A percentile compares a stretch with the other conserved stretches of the same genome.
Evolutionary conservation across 1,140 invertebrate genomes (phyloP).

Genomic region (Diprion similis): DNA sequence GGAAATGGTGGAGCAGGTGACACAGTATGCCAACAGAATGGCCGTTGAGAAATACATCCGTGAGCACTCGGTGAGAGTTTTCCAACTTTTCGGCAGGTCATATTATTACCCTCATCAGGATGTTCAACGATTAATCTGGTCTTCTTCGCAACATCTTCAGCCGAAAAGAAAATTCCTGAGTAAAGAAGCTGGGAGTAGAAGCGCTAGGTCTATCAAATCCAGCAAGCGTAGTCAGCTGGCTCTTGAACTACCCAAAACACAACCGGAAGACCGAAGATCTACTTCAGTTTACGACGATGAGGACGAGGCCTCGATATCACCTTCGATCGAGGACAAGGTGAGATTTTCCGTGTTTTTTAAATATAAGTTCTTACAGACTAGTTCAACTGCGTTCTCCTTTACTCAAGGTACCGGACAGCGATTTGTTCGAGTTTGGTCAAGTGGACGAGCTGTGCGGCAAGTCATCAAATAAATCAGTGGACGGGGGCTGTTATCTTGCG

Average conservation of each 20-base stretch:
- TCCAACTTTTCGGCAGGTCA: neutral
- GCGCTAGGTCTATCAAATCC: slow-evolving; percentile 26
- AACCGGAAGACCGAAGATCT: slow-evolving; percentile 18
- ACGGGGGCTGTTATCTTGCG: slow-evolving; percentile 73
- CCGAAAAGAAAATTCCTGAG: slow-evolving; percentile 24
- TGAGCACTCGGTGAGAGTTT: slow-evolving; percentile 40
- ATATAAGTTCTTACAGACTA: neutral
- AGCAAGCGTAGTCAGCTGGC: slow-evolving; percentile 24
- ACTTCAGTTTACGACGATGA: slow-evolving; percentile 19
- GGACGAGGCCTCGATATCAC: slow-evolving; percentile 18
- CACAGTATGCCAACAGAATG: slow-evolving; percentile 55
- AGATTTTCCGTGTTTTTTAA: neutral
- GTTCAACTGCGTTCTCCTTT: slow-evolving; percentile 27
- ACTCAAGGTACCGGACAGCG: slow-evolving; percentile 70
- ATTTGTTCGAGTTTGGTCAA: slow-evolving; percentile 70
- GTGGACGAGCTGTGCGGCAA: slow-evolving; percentile 44
- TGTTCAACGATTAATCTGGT: neutral
- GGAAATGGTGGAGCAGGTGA: slow-evolving; percentile 51
- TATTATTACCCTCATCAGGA: neutral
- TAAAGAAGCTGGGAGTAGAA: slow-evolving; percentile 24
- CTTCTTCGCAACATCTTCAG: slow-evolving; percentile 15
- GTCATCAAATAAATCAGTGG: slow-evolving; percentile 41
- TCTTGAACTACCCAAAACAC: slow-evolving; percentile 14
- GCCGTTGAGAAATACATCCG: slow-evolving; percentile 52
- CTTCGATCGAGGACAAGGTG: neutral